Evolutionary conservation across 2,113 vertebrate genomes (phyloP).

Genomic region (Meleagris gallopavo): DNA sequence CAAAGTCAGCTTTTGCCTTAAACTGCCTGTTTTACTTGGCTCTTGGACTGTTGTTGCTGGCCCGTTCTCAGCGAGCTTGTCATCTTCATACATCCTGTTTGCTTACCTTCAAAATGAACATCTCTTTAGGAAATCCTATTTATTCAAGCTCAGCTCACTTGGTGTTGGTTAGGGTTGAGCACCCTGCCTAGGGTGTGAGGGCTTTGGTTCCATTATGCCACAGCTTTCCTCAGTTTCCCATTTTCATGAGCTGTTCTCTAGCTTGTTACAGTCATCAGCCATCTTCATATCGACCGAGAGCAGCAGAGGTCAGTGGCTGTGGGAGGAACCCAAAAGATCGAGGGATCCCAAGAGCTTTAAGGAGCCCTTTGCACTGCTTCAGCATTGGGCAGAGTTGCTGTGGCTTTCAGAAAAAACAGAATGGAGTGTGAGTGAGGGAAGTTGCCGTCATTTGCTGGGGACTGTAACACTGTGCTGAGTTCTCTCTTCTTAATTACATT

Average conservation of each 20-base stretch:
- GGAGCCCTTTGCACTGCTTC: not conserved
- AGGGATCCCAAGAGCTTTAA: not conserved
- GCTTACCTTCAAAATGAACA: constrained; percentile 65
- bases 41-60: constrained; percentile 58
- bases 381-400: not conserved
- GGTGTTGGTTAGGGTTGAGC: not conserved
- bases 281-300: not conserved
- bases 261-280: not conserved
- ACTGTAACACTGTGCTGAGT: not conserved
- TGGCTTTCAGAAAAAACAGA: not conserved
- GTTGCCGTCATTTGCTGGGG: not conserved
- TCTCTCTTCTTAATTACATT: not conserved
- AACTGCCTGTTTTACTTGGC: constrained; percentile 69
- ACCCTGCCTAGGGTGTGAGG: not conserved
- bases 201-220: not conserved
- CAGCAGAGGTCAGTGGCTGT: not conserved
- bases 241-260: not conserved
- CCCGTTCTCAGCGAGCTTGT: constrained; percentile 35
- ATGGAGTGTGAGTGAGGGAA: not conserved
- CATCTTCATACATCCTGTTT: constrained; percentile 70
- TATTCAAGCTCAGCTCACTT: not conserved
- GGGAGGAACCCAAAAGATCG: not conserved
- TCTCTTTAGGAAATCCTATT: constrained; percentile 40
- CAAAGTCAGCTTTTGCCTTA: constrained; percentile 59
- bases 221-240: not conserved